Base-by-base conservation (phyloP, 2,888 invertebrate species). In the Spialia ferax region DNA sequence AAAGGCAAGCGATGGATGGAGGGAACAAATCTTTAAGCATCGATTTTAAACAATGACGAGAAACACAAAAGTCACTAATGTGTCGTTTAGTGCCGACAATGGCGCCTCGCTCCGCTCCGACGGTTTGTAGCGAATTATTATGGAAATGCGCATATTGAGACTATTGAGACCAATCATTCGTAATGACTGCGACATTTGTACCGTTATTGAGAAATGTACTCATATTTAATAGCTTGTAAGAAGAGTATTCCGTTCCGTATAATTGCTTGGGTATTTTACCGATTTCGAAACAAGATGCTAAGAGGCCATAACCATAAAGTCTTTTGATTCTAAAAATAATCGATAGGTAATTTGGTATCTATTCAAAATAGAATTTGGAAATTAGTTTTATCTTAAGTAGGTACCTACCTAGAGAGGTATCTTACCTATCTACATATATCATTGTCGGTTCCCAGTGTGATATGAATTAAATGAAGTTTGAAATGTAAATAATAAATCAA, bases 41-140 rank as follows among this genome's bases (percentile, higher is more conserved):
- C 73, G 75, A 74, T 75, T 73, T 75, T 74, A 75, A 75, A 77
- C 76, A 78, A 77, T 75, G 75, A 69, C 69, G 71, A 76, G 74
- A 72, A 74, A 69, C 69, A 73, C 72, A 72, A 74, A 74, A 71
- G 70, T 74, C 77, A 74, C 75, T 76, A 74, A 71, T 65, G 64
- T 65, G 50, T 56, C 57, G 64, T 57, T 65, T 65, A 65, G 45
- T 13, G 50, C 57, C 63, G 57, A 59, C 57, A 65, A 65, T 65
- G 38, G 50, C 57, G 50, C 57, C 38, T 59, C 11, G 67, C 42
- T 32, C 62, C 54, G 26, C 54, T 15, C 42, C 59, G 55, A 22
- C 66, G 56, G 70, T 65, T 62, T 66, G 57, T 64, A 38, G 61
- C 66, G 67, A 69, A 62, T 62, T 35, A 20, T 54, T 18, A 42